phyloP scores from a whole-genome alignment of 2,888 invertebrate species.

The Cryptophagus acutangulus region DNA sequence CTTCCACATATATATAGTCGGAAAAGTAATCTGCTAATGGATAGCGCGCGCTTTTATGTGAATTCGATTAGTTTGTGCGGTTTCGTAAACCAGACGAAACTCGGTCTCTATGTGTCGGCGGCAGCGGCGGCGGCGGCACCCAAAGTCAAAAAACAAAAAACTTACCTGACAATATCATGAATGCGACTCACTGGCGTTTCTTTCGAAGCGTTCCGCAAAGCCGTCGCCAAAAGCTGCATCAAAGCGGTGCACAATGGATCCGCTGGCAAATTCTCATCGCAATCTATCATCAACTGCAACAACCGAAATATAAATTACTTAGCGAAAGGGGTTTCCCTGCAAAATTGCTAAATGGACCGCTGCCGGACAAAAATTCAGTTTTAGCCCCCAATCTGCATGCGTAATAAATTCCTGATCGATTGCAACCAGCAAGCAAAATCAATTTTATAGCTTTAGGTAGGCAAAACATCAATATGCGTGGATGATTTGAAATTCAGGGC shows the following conservation, averaged over 20 bases:
- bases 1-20: too few relatives aligned
- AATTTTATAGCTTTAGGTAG: neutral
- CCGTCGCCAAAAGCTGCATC: conserved; percentile 52
- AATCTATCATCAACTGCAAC: conserved; percentile 26
- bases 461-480: neutral
- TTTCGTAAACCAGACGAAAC: too few relatives aligned
- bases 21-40: too few relatives aligned
- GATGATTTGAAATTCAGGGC: conserved; percentile 24
- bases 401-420: neutral
- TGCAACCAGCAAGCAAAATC: neutral
- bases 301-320: conserved; percentile 8
- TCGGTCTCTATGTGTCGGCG: too few relatives aligned
- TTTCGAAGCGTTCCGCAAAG: conserved; percentile 50
- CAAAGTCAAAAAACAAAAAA: too few relatives aligned
- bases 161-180: conserved; percentile 57
- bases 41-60: too few relatives aligned
- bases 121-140: too few relatives aligned
- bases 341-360: conserved; percentile 33
- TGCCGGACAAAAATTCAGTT: conserved; percentile 26
- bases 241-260: conserved; percentile 48
- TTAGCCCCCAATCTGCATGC: too few relatives aligned
- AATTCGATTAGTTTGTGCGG: too few relatives aligned
- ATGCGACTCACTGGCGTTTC: conserved; percentile 47
- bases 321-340: too few relatives aligned
- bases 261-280: conserved; percentile 41